A percentile compares a stretch with the other conserved stretches of the same genome.
phyloP scores from a whole-genome alignment of 2,888 invertebrate genomes.

The Parnassius glacialis region DNA sequence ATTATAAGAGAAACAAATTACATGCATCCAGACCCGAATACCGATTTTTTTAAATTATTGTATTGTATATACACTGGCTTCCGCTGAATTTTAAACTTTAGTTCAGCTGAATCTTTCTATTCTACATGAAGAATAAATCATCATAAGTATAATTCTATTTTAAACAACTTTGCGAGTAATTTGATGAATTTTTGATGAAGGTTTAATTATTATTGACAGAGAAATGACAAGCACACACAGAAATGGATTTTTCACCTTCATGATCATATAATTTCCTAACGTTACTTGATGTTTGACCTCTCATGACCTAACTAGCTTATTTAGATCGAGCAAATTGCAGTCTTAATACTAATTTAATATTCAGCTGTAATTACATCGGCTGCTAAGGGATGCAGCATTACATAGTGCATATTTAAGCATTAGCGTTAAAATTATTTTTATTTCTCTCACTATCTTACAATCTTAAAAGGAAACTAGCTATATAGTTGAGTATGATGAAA shows the following conservation, averaged over 20 bases:
- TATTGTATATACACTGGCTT: no score
- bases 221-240: neutral
- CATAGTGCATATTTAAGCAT: conserved; percentile 13
- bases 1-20: no score
- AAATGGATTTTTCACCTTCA: neutral
- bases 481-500: neutral
- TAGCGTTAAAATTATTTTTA: conserved; percentile 10
- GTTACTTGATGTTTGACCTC: conserved; percentile 20
- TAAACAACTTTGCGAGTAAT: no score
- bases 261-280: conserved; percentile 3
- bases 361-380: conserved; percentile 22
- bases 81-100: no score
- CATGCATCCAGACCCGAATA: no score
- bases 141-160: no score
- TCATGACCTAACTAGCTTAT: conserved; percentile 21
- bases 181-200: no score
- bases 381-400: conserved; percentile 21
- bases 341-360: conserved; percentile 26
- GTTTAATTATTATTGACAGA: no score
- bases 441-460: neutral
- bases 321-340: conserved; percentile 26
- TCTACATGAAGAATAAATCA: no score
- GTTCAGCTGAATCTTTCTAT: no score
- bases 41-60: no score
- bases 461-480: neutral